Evolutionary conservation across 2,797 vertebrate genomes (phyloP), one percentile per base, ranked within the genome.

Genomic region (Sardinella longiceps): DNA sequence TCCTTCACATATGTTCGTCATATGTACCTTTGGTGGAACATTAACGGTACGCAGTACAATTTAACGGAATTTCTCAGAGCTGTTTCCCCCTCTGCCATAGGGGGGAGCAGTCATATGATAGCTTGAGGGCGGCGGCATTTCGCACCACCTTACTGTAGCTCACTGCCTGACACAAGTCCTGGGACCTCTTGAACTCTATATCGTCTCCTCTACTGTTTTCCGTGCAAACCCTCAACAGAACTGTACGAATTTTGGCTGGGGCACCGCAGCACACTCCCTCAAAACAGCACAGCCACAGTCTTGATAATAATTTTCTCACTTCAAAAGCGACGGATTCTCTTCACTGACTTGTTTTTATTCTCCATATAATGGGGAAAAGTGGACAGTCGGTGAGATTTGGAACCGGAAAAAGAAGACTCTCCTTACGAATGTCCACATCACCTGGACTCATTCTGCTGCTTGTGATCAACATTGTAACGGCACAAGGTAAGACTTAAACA

Each of bases 371-470:
- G 97, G 94, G 96, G 92, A 94, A 94, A 92, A 96, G 97, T 92
- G 94, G 95, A 93, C 95, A 88, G 74, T 93, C 94, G 80, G 94
- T 94, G 94, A 96, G 95, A 90, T 95, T 95, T 92, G 96, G 96
- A 93, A 93, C 96, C 92, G 95, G 95, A 92, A 94, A 91, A 85
- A 80, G 85, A 88, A 95, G 93, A 86, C 93, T 95, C 94, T 91
- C 94, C 92, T 90, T 94, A 91, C 96, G 95, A 87, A 96, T 95
- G 93, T 93, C 95, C 88, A 94, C 96, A 77, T 77, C 90, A 89
- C 96, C 96, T 93, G 95, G 95, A 85, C 92, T 97, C 92, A 94
- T 97, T 23, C 93, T 98, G 85, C 94, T 97, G 91, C 91, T 95
- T 80, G 94, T 96, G 86, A 90, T 92, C 86, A 94, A 94, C 89